Evolutionary conservation across 2,797 vertebrate species (phyloP).

Genomic region (Rachycentron canadum): DNA sequence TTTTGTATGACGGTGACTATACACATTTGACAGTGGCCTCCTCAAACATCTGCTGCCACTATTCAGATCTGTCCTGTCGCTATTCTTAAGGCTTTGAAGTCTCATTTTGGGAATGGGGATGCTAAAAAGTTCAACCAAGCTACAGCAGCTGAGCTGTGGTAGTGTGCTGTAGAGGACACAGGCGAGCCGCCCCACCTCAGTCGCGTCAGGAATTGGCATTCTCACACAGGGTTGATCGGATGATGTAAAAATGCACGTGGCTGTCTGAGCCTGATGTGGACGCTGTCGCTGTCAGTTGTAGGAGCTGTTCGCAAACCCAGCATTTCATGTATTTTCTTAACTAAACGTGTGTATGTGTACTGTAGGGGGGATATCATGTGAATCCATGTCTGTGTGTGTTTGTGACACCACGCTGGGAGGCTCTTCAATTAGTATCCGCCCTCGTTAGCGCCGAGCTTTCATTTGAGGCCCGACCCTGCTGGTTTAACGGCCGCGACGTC

Average conservation of each 20-base stretch:
- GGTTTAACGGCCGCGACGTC: slow-evolving; percentile 78
- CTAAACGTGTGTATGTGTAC: slow-evolving; percentile 15
- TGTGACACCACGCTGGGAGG: slow-evolving; percentile 74
- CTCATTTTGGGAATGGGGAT: slow-evolving; percentile 8
- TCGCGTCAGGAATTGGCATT: neutral
- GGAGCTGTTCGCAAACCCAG: neutral
- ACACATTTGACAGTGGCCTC: neutral
- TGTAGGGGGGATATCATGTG: slow-evolving; percentile 41
- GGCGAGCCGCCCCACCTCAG: neutral
- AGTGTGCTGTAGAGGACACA: neutral
- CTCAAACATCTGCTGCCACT: slow-evolving; percentile 16
- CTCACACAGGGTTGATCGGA: neutral
- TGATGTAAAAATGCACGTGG: slow-evolving; percentile 1
- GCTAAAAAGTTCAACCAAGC: slow-evolving; percentile 13
- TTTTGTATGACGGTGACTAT: neutral
- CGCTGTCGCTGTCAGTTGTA: neutral
- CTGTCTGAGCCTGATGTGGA: neutral
- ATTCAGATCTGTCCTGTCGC: slow-evolving; percentile 1
- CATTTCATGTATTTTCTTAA: slow-evolving; percentile 29
- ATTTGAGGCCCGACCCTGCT: slow-evolving; percentile 79
- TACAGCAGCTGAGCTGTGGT: slow-evolving; percentile 29
- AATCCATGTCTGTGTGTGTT: slow-evolving; percentile 42
- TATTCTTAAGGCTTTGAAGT: slow-evolving; percentile 31
- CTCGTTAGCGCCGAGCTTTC: slow-evolving; percentile 81
- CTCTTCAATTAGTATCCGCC: slow-evolving; percentile 83